Evolutionary conservation across 1,140 invertebrate species (phyloP), one percentile per base, ranked within the genome.

Genomic region (Leptinotarsa defecta): DNA sequence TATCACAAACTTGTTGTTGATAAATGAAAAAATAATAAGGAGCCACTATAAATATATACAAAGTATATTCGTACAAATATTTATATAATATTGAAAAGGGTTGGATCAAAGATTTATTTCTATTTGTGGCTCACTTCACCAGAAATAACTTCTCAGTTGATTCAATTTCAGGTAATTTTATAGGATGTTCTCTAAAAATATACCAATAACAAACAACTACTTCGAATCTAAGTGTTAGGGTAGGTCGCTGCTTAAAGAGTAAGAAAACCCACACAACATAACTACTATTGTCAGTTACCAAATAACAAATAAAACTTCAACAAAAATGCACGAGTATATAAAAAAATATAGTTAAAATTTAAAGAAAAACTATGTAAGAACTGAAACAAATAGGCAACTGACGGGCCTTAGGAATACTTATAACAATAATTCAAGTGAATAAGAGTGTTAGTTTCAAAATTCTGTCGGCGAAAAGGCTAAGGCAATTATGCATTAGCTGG

Each of bases 1-100:
- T 85, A 85, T 85, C 84, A 85, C 84, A 85, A 86, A 85, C 85
- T 84, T 85, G 83, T 86, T 85, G 83, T 84, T 85, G 83, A 84
- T 83, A 82, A 84, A 86, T 83, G 81, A 77, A 86, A 84, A 85
- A 83, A 82, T 52, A 73, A 82, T 81, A 81, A 83, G 81, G 84
- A 85, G 82, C 83, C 82, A 83, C 81, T 76, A 76, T 73, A 65
- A 73, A 73, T 82, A 79, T 79, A 82, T 81, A 83, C 77, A 80
- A 77, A 74, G 73, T 74, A 75, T 73, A 78, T 78, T 74, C 70
- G 75, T 78, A 80, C 74, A 78, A 78, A 76, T 80, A 78, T 20
- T 65, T 57, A 65, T 76, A 65, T 73, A 24, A 49, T 69, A 69
- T 69, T 20, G 17, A 72, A 34, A 13, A 22, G 70, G 52, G 71